These are phyloP conservation scores for Helicolenus hilgendorfi DNA, from an alignment of 2,797 vertebrate genomes.

Conservation along the genomic window DNA sequence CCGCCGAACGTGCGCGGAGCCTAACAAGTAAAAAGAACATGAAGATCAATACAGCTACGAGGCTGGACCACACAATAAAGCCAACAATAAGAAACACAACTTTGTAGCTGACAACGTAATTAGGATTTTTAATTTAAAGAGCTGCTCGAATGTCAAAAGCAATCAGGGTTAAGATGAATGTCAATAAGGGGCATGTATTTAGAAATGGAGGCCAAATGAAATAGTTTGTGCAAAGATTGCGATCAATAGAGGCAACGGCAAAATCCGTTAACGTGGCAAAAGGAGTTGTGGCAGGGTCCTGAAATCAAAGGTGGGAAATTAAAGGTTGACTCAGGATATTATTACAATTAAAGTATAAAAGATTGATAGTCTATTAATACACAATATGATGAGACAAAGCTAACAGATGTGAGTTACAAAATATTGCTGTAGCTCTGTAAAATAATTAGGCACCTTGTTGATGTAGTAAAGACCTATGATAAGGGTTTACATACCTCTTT, in stretches of 20 bases:
- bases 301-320: not conserved
- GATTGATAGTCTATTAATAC: not conserved
- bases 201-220: constrained; percentile 7
- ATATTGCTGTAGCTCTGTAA: not conserved
- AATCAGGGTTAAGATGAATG: constrained; percentile 19
- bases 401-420: not conserved
- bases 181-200: not conserved
- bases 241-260: not conserved
- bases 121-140: constrained; percentile 27
- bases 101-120: constrained; percentile 1
- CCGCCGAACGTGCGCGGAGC: constrained; percentile 95
- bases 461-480: not conserved
- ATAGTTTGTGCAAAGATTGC: not conserved
- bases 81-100: not conserved
- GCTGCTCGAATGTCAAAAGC: constrained; percentile 9
- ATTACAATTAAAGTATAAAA: not conserved
- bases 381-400: not conserved
- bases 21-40: constrained; percentile 60
- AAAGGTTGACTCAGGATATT: not conserved
- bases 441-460: not conserved
- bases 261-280: not conserved
- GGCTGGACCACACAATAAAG: constrained; percentile 6
- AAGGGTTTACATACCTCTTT: constrained; percentile 93
- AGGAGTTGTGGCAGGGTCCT: not conserved
- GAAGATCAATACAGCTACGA: constrained; percentile 39